phyloP scores from a whole-genome alignment of 2,797 vertebrate genomes.

The Orestias chungarensis region DNA sequence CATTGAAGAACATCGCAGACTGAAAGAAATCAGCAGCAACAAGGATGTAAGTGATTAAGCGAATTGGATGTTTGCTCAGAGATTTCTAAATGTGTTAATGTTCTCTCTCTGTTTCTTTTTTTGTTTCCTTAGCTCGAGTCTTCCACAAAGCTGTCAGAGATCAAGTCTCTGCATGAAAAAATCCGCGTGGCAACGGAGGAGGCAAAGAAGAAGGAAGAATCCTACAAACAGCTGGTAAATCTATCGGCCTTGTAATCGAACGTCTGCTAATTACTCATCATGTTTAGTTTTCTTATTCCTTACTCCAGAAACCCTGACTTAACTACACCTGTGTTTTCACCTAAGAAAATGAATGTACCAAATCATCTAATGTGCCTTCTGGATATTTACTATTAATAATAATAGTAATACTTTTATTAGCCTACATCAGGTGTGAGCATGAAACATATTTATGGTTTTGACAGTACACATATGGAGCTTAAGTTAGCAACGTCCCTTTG shows the following conservation, averaged over 20 bases:
- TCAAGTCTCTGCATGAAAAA: slow-evolving; percentile 86
- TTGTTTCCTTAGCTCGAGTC: slow-evolving; percentile 84
- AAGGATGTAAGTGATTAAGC: slow-evolving; percentile 78
- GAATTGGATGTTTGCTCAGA: neutral
- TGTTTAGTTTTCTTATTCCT: neutral
- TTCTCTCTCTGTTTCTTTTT: slow-evolving; percentile 18
- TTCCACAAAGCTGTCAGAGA: slow-evolving; percentile 85
- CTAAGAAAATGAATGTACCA: too few species aligned
- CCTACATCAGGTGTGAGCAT: neutral
- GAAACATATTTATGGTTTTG: neutral
- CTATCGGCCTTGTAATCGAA: neutral
- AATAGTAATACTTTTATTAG: too few species aligned
- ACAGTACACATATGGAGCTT: neutral
- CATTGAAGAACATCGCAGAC: slow-evolving; percentile 84
- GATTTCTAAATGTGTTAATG: neutral
- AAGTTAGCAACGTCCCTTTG: neutral
- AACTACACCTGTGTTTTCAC: too few species aligned
- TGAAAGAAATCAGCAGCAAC: slow-evolving; percentile 85
- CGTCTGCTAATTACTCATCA: neutral
- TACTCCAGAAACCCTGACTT: too few species aligned
- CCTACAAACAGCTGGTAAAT: slow-evolving; percentile 87
- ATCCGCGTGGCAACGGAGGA: slow-evolving; percentile 86
- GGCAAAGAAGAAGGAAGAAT: slow-evolving; percentile 87
- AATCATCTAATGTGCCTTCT: neutral
- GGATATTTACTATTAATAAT: too few species aligned